A percentile compares a stretch with the other conserved stretches of the same genome.
phyloP scores from a whole-genome alignment of 2,888 invertebrate genomes.

The Apoderus coryli region DNA sequence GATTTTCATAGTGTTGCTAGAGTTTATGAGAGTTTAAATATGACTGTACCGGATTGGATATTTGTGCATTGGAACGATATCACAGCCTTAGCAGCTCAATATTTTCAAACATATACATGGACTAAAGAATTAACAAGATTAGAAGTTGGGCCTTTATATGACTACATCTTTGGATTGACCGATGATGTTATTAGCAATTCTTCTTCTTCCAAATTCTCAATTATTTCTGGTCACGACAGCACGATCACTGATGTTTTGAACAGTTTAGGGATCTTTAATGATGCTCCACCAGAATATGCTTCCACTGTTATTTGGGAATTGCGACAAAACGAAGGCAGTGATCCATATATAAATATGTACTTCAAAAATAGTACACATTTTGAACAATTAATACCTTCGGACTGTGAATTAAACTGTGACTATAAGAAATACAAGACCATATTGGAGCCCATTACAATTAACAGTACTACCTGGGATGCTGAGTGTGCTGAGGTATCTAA shows the following conservation, averaged over 20 bases:
- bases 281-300: slow-evolving; percentile 47
- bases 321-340: background rate
- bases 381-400: slow-evolving; percentile 9
- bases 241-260: slow-evolving; percentile 56
- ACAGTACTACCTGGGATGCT: slow-evolving; percentile 7
- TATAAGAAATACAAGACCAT: slow-evolving; percentile 9
- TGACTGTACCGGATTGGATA: slow-evolving; percentile 18
- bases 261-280: slow-evolving; percentile 47
- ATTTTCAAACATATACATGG: slow-evolving; percentile 37
- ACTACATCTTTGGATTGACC: no score
- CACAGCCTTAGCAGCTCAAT: slow-evolving; percentile 33
- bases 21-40: slow-evolving; percentile 28
- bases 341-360: slow-evolving; percentile 11
- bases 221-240: slow-evolving; percentile 55
- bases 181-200: slow-evolving; percentile 4
- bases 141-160: slow-evolving; percentile 24
- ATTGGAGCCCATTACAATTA: slow-evolving; percentile 8
- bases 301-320: slow-evolving; percentile 55
- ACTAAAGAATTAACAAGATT: slow-evolving; percentile 39
- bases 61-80: slow-evolving; percentile 44
- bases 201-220: slow-evolving; percentile 15
- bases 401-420: slow-evolving; percentile 11
- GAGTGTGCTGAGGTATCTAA: no score
- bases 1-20: slow-evolving; percentile 31
- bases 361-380: slow-evolving; percentile 14